phyloP scores from a whole-genome alignment of 1,140 invertebrate genomes.

The Trinorchestia longiramus region DNA sequence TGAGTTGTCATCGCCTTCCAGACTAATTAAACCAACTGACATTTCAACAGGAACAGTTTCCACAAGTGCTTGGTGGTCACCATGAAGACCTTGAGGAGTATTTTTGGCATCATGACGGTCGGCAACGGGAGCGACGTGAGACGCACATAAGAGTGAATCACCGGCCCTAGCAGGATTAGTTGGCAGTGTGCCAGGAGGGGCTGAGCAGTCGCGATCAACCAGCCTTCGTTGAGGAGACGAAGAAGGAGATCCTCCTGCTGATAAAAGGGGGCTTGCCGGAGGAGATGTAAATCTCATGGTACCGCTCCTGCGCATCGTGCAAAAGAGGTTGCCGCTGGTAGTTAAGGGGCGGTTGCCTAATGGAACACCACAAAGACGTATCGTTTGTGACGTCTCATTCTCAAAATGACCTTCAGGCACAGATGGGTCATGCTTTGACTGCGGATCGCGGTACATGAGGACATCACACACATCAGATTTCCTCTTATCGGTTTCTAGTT shows the following conservation, averaged over 20 bases:
- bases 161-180: constrained; percentile 23
- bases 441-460: constrained; percentile 59
- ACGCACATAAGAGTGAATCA: constrained; percentile 25
- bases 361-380: constrained; percentile 6
- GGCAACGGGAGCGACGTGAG: not conserved
- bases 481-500: constrained; percentile 58
- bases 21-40: not conserved
- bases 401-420: not conserved
- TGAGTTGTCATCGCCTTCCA: not conserved
- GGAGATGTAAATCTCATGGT: not conserved
- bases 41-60: not conserved
- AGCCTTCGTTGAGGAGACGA: constrained; percentile 42
- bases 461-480: constrained; percentile 64
- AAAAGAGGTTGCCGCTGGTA: constrained; percentile 11
- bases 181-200: constrained; percentile 22
- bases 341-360: constrained; percentile 12
- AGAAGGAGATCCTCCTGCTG: not conserved
- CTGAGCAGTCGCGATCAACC: constrained; percentile 40
- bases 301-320: constrained; percentile 15
- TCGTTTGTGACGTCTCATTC: constrained; percentile 28
- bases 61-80: not conserved
- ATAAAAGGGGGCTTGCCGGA: constrained; percentile 18
- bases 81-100: not conserved
- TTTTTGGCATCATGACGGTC: constrained; percentile 48
- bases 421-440: not conserved